Conservation (phyloP, 1,140 invertebrate species). For the Bombyx mandarina region DNA sequence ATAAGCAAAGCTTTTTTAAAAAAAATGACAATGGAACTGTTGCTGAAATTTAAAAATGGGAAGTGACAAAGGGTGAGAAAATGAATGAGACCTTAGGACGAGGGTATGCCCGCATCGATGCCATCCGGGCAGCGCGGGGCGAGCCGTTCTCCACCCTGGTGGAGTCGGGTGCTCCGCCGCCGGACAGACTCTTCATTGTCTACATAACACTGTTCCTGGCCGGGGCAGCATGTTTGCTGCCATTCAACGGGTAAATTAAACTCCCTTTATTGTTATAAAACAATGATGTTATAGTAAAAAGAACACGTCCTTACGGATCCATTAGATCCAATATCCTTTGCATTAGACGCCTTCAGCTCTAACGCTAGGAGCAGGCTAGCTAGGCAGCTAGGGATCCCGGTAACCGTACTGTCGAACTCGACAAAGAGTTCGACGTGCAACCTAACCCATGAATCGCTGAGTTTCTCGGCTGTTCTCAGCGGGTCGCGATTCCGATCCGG, state of each 20-base stretch:
- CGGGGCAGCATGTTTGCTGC: conserved; percentile 91
- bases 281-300: no score
- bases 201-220: conserved; percentile 86
- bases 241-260: conserved; percentile 87
- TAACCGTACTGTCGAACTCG: no score
- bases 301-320: no score
- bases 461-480: no score
- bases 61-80: conserved; percentile 1
- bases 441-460: no score
- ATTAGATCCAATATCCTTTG: no score
- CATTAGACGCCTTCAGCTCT: no score
- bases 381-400: no score
- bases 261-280: not conserved
- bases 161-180: conserved; percentile 72
- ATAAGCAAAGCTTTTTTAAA: not conserved
- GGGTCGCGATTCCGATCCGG: no score
- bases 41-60: not conserved
- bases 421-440: no score
- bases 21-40: not conserved
- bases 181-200: conserved; percentile 83
- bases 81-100: conserved; percentile 80
- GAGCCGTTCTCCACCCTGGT: conserved; percentile 57
- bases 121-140: conserved; percentile 44
- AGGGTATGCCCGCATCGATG: conserved; percentile 75
- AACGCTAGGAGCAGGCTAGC: no score